Conservation (phyloP, 2,113 vertebrate genomes). For the Centropus bengalensis region DNA sequence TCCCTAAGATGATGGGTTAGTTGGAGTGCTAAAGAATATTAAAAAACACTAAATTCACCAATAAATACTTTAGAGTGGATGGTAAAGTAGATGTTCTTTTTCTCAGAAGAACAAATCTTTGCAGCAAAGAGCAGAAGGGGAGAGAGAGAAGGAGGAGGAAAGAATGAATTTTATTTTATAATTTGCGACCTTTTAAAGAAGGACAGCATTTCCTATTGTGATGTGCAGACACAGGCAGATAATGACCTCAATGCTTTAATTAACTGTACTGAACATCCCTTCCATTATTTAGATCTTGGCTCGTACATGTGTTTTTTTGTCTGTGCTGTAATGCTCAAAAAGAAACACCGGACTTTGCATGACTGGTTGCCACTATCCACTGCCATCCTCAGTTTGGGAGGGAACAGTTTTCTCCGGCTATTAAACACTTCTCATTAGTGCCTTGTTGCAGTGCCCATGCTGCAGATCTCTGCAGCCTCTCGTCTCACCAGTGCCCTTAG, state of each 20-base stretch:
- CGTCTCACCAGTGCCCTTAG: too few relatives aligned
- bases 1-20: not conserved
- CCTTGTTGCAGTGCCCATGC: too few relatives aligned
- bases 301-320: not conserved
- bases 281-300: not conserved
- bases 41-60: not conserved
- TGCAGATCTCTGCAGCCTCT: too few relatives aligned
- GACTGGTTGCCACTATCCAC: not conserved
- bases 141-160: not conserved
- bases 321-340: not conserved
- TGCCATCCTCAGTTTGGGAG: too few relatives aligned
- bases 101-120: not conserved
- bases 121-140: not conserved
- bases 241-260: not conserved
- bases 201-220: not conserved
- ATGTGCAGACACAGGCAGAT: not conserved
- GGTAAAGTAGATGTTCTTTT: not conserved
- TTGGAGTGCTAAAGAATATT: not conserved
- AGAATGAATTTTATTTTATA: not conserved
- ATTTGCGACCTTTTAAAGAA: not conserved
- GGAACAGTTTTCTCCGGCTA: too few relatives aligned
- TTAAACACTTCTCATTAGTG: too few relatives aligned
- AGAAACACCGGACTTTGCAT: not conserved
- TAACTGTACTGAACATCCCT: not conserved
- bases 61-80: conserved; percentile 2